Conservation (phyloP, 2,113 vertebrate species). For the Labeo rohita region DNA sequence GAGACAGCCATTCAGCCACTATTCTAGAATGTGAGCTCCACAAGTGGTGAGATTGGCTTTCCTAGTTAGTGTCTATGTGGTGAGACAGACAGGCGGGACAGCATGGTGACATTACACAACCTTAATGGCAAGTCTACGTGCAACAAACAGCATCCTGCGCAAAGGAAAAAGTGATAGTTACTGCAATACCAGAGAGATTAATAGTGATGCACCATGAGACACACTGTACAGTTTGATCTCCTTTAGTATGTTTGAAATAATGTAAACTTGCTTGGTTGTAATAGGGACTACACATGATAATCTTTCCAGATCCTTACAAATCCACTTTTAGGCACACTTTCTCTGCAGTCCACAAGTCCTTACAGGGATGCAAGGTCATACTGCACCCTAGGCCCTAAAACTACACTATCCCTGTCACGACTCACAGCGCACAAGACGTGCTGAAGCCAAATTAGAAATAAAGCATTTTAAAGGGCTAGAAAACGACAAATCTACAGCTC, state of each 20-base stretch:
- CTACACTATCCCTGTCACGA: conserved; percentile 52
- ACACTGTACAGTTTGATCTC: not conserved
- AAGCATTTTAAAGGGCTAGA: not conserved
- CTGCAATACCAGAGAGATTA: not conserved
- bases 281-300: not conserved
- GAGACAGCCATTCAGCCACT: conserved; percentile 36
- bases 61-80: not conserved
- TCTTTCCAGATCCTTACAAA: not conserved
- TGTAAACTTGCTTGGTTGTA: not conserved
- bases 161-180: not conserved
- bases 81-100: conserved; percentile 1
- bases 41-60: conserved; percentile 20
- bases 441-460: not conserved
- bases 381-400: conserved; percentile 47
- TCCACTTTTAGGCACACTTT: not conserved
- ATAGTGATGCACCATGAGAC: conserved; percentile 1
- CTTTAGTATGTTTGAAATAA: not conserved
- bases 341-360: not conserved
- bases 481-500: not conserved
- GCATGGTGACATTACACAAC: not conserved
- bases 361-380: conserved; percentile 52
- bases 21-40: conserved; percentile 6
- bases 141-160: not conserved
- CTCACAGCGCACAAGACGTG: not conserved
- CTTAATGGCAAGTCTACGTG: not conserved